These are phyloP conservation scores for Xiphydria camelus DNA, from an alignment of 2,888 invertebrate species.

Conservation along the genomic window DNA sequence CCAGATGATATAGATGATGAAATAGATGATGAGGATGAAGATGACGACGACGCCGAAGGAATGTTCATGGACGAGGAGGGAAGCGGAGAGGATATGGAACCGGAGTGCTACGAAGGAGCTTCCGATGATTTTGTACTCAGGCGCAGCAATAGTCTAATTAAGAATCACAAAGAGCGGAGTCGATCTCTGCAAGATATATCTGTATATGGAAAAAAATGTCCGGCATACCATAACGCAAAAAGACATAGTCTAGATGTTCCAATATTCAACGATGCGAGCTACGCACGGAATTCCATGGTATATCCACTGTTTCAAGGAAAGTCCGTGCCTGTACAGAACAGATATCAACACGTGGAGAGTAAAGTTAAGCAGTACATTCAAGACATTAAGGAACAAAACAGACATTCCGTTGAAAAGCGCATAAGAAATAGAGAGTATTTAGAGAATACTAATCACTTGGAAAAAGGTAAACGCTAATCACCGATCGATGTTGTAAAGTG, in stretches of 20 bases:
- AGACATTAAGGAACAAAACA: conserved; percentile 29
- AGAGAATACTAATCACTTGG: too few species aligned
- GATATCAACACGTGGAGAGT: conserved; percentile 43
- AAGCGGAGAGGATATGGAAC: conserved; percentile 36
- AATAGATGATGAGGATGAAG: conserved; percentile 3
- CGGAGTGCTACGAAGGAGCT: conserved; percentile 40
- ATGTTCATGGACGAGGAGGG: conserved; percentile 24
- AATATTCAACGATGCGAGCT: conserved; percentile 16
- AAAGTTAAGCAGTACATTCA: conserved; percentile 49
- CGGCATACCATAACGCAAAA: conserved; percentile 11
- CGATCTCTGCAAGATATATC: conserved; percentile 48
- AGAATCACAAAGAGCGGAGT: conserved; percentile 41
- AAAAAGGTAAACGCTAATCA: too few species aligned
- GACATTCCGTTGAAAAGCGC: conserved; percentile 24
- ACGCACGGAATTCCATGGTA: conserved; percentile 17
- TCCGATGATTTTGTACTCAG: conserved; percentile 41
- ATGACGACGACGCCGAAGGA: conserved; percentile 7
- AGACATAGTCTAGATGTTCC: conserved; percentile 24
- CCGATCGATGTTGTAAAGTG: too few species aligned
- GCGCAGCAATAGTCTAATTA: conserved; percentile 22
- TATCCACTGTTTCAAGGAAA: not conserved
- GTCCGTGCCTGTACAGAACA: conserved; percentile 19
- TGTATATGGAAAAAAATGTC: conserved; percentile 1
- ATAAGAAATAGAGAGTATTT: too few species aligned
- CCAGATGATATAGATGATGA: conserved; percentile 1